Percentiles rank a stretch among this genome's conserved stretches.
Evolutionary conservation across 2,888 invertebrate species (phyloP).

Genomic region (Chironomus riparius): DNA sequence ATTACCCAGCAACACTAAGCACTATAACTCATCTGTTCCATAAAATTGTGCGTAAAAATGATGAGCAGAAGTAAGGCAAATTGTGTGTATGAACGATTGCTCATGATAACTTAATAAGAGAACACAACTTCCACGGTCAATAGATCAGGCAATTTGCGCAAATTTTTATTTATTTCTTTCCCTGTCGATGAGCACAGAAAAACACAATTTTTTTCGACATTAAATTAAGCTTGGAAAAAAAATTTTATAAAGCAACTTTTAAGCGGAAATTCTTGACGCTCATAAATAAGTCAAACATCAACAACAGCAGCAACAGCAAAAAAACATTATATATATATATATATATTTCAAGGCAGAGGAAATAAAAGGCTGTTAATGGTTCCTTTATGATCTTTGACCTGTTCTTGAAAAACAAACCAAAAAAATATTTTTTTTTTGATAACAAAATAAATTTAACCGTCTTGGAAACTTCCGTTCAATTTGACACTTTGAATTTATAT

Average conservation of each 20-base stretch:
- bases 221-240: neutral
- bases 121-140: neutral
- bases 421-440: too few species aligned
- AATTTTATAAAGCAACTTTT: neutral
- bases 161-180: neutral
- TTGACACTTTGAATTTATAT: neutral
- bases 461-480: neutral
- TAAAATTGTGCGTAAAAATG: too few species aligned
- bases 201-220: neutral
- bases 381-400: conserved; percentile 25
- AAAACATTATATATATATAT: neutral
- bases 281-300: neutral
- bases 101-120: neutral
- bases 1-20: too few species aligned
- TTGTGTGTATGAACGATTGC: neutral
- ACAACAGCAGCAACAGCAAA: neutral
- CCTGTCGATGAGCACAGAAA: neutral
- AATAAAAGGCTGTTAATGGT: conserved; percentile 6
- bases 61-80: neutral
- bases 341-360: neutral
- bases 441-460: neutral
- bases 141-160: neutral
- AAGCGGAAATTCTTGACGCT: neutral
- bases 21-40: too few species aligned
- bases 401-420: neutral